Percentiles rank a stretch among this genome's conserved stretches.
Conservation (phyloP, 2,113 vertebrate species). For the Periophthalmus modestus region DNA sequence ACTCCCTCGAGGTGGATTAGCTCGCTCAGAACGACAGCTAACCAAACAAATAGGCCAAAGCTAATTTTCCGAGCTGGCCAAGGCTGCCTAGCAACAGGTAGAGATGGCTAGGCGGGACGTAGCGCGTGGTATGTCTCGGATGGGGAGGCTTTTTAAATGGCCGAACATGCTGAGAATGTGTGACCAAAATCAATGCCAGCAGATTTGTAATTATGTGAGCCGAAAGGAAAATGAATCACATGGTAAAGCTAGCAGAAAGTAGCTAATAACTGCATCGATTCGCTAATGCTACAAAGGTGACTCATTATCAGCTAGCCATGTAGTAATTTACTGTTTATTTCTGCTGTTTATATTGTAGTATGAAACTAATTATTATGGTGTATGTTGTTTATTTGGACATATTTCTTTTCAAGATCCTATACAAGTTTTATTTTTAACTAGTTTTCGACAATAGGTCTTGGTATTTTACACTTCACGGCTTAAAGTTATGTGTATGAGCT, state of each 20-base stretch:
- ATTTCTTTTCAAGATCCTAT: too few relatives aligned
- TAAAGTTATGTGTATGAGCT: too few relatives aligned
- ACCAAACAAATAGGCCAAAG: slow-evolving; percentile 65
- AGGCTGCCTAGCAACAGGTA: slow-evolving; percentile 78
- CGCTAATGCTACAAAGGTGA: not conserved
- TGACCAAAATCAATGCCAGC: slow-evolving; percentile 16
- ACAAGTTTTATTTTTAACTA: too few relatives aligned
- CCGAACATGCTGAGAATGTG: slow-evolving; percentile 33
- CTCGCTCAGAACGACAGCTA: slow-evolving; percentile 63
- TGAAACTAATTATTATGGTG: too few relatives aligned
- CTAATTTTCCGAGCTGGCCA: slow-evolving; percentile 44
- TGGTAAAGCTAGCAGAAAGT: not conserved
- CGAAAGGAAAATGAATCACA: slow-evolving; percentile 20
- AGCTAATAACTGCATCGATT: slow-evolving; percentile 8
- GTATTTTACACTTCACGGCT: too few relatives aligned
- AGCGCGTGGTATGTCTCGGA: slow-evolving; percentile 27
- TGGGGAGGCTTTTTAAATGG: slow-evolving; percentile 39
- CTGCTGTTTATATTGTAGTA: not conserved
- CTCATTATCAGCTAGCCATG: not conserved
- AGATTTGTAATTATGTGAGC: slow-evolving; percentile 33
- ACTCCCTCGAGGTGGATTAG: slow-evolving; percentile 62
- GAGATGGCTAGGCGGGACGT: slow-evolving; percentile 38
- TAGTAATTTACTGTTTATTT: not conserved
- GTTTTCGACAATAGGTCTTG: too few relatives aligned
- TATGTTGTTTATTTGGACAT: too few relatives aligned